Evolutionary conservation across 2,113 vertebrate species (phyloP), one percentile per base, ranked within the genome.

Genomic region (Andinoacara biseriatus): DNA sequence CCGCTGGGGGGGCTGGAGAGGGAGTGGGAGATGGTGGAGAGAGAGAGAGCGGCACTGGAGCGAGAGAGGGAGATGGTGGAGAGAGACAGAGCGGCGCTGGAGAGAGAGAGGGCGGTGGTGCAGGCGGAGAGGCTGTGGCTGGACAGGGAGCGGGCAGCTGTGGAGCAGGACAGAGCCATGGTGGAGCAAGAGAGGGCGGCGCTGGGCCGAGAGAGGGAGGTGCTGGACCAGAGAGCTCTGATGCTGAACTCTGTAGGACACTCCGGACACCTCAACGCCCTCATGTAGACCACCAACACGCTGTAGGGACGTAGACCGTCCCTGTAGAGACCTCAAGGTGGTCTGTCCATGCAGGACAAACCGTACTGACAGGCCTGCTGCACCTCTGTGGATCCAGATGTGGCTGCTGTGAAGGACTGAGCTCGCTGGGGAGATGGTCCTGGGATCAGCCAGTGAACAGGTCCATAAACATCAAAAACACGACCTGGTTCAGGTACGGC

Each of bases 161-260:
- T 95, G 58, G 91, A 95, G 72, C 90, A 90, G 49, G 95, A 95
- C 83, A 78, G 94, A 18, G 86, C 93, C 7, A 67, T 94, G 84
- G 77, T 96, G 87, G 95, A 95, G 82, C 95, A 94, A 85, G 95
- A 95, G 74, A 58, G 94, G 46, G 93, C 81, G 4, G 79, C 89
- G 1, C 89, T 95, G 54, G 76, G 87, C n/a, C 77, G 93, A 22
- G 95, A 96, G 72, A 83, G 93, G 76, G 93, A 92, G 77, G 79
- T 88, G 13, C 80, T 94, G 58, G 91, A 94, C 79, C 94, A 94
- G 84, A 86, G 93, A 20, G 88, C 92, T 0, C 15, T 94, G 38
- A 91, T 95, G 87, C 85, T 95, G 67, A 94, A 86, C 91, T 83
- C 92, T 22, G 91, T 94, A 0, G 91, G 90, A 72, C 92, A 93